These are phyloP conservation scores for Tricholaema leucomelas DNA, from an alignment of 2,113 vertebrate genomes.

Conservation along the genomic window DNA sequence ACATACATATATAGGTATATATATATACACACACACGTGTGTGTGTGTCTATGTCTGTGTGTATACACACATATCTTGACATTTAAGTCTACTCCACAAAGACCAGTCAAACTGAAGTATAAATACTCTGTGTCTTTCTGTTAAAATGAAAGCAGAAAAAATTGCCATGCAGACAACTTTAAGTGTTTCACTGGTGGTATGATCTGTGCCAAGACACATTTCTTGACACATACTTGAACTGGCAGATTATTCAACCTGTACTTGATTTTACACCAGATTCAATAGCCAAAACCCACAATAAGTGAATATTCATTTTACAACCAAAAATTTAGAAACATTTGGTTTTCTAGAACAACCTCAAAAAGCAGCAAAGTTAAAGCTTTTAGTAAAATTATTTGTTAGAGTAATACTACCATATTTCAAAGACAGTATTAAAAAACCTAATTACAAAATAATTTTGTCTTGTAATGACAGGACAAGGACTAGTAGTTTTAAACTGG, in stretches of 20 bases:
- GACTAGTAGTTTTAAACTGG: no score
- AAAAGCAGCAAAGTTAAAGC: rapidly evolving
- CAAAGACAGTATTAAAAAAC: neutral
- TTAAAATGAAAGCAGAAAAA: neutral
- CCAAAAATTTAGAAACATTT: neutral
- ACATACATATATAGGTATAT: no score
- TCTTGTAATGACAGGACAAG: no score
- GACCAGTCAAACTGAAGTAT: neutral
- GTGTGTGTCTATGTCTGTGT: no score
- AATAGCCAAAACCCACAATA: neutral
- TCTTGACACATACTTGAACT: neutral
- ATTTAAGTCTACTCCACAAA: neutral
- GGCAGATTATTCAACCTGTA: neutral
- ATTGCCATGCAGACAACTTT: neutral
- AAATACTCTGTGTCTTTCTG: neutral
- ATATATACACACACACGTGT: no score
- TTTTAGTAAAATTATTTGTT: neutral
- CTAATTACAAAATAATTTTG: neutral
- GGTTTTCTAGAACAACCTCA: neutral
- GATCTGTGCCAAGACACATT: neutral
- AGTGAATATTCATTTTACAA: neutral
- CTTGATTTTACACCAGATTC: neutral
- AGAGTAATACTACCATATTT: neutral
- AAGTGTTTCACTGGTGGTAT: neutral
- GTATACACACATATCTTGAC: neutral